Evolutionary conservation across 2,113 vertebrate genomes (phyloP), one percentile per base, ranked within the genome.

Genomic region (Eleginops maclovinus): DNA sequence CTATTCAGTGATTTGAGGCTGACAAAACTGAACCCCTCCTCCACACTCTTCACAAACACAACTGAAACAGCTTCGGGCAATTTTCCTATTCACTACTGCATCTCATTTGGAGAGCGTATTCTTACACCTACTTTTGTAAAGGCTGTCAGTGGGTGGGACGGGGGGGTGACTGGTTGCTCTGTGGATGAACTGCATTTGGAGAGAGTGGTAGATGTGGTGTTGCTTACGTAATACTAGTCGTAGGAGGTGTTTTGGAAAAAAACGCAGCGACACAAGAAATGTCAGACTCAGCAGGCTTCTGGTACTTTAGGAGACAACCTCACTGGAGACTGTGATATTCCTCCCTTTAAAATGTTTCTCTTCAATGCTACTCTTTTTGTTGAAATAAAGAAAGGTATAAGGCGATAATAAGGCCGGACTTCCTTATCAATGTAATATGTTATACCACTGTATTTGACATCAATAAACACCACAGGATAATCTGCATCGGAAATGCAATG

Each of bases 141-240:
- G 78, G 84, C 53, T 82, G 82, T 88, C 80, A 89, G 87, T 89
- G 74, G 87, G 90, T 75, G 85, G 79, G 43, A 74, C 15, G 84
- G 74, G 59, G 74, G 59, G 83, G 55, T 55, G 83, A 69, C 47
- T 55, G 19, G 55, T 56, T 65, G 50, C 78, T 76, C 56, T 61
- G 74, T 73, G 72, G 75, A 43, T 75, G 72, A 88, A 77, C 80
- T 61, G 66, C 79, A 76, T 55, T 50, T 2, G 19, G 56, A 56
- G 54, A 62, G 70, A 26, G 83, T 3, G 53, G 51, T 69, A 58
- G 58, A 84, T 53, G 78, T 59, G 51, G 61, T 60, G 69, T 62
- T 82, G 86, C 47, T 89, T 82, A 79, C 44, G 66, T 82, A 86
- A 85, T 26, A 3, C 4, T 11, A 77, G 79, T 67, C 36, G 84